Base-by-base conservation (phyloP, 2,888 invertebrate genomes). In the Amphipoea oculea region DNA sequence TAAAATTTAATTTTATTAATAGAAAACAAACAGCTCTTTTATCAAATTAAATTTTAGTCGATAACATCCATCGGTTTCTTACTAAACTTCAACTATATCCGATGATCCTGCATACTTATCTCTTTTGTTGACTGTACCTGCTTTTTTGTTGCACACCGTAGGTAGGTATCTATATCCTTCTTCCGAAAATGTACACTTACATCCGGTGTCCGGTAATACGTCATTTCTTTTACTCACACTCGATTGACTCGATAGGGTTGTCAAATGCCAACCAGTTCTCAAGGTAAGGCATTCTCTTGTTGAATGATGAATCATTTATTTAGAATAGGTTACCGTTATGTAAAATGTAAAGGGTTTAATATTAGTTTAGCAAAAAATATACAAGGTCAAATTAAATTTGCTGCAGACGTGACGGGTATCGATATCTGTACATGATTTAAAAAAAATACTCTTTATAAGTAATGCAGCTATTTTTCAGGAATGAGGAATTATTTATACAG, bases 131-230 rank as follows among this genome's bases (percentile, higher is more conserved):
- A 29, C 36, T 36, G 36, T 40, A 40, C 40, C 40, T 51, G n/a
- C 62, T 70, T 87, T 78, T 79, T 76, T 71, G n/a, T 76, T 68
- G 68, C 70, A 67, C 42, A 12, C 51, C 36, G 7, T 48, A 73
- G 6, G 20, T 70, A 63, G 57, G 80, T 86, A 85, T 78, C 76
- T 88, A 91, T 92, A 91, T 92, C 91, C 92, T 90, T 90, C 86
- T 89, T 89, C 92, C 92, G 91, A 93, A 94, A 93, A 90, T 83
- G 92, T 88, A 81, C 82, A 82, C 78, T 81, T 87, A 84, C 89
- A 82, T 92, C 93, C 93, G 92, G 90, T 89, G 81, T 89, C 89
- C 89, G 88, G 86, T 72, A 78, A 83, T 92, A 86, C 89, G 90
- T 91, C 92, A 93, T 85, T 84, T 45, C 62, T 77, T 80, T 71